phyloP scores from a whole-genome alignment of 2,888 invertebrate genomes.

The Epistrophe grossulariae region DNA sequence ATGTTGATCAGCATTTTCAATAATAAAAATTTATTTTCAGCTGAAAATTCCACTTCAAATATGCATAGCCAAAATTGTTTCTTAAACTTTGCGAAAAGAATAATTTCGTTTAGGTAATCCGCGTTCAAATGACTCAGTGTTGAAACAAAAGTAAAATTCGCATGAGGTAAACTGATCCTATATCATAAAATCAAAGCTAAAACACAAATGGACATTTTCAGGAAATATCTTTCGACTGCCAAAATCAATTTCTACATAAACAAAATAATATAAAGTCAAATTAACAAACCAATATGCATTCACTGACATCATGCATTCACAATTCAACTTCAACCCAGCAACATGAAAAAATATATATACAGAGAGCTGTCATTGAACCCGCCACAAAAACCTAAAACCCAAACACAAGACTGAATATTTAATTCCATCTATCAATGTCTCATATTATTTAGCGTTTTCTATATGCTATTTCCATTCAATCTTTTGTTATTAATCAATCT shows the following conservation, averaged over 20 bases:
- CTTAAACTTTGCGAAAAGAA: too few relatives aligned
- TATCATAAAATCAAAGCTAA: neutral
- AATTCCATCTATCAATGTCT: slow-evolving; percentile 67
- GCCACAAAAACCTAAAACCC: slow-evolving; percentile 12
- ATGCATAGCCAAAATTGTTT: too few relatives aligned
- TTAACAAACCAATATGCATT: slow-evolving; percentile 13
- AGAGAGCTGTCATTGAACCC: slow-evolving; percentile 55
- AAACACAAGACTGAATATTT: slow-evolving; percentile 45
- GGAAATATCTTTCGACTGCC: slow-evolving; percentile 29
- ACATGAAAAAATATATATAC: neutral
- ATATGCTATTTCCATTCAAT: slow-evolving; percentile 42
- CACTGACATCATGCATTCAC: slow-evolving; percentile 17
- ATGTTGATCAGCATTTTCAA: too few relatives aligned
- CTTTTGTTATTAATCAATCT: slow-evolving; percentile 73
- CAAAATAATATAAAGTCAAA: slow-evolving; percentile 12
- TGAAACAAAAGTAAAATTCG: neutral
- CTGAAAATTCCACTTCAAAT: too few relatives aligned
- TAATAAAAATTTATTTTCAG: too few relatives aligned
- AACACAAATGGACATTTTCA: neutral
- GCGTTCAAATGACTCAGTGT: neutral
- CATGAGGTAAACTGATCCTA: neutral
- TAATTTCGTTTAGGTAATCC: too few relatives aligned
- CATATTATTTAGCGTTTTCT: slow-evolving; percentile 49
- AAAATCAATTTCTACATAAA: neutral
- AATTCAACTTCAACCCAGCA: neutral